These are phyloP conservation scores for Acrossocheilus wenchowensis DNA, from an alignment of 2,797 vertebrate species.

Conservation along the genomic window DNA sequence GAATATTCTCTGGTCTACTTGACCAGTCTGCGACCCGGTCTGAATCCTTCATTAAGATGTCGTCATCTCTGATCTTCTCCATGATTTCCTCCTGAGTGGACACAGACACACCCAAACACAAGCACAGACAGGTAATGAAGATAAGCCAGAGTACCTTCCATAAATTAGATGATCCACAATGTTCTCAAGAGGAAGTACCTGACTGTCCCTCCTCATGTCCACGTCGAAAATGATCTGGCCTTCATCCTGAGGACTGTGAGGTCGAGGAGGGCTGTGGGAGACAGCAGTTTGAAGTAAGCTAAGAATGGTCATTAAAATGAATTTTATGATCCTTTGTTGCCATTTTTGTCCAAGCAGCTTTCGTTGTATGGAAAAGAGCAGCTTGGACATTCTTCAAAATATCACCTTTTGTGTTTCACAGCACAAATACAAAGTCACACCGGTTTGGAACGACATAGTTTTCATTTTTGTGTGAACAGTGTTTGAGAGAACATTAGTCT, in stretches of 20 bases:
- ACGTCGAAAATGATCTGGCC: slow-evolving; percentile 97
- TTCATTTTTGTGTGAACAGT: neutral
- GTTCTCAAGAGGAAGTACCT: slow-evolving; percentile 67
- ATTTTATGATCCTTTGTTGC: neutral
- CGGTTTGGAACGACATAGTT: neutral
- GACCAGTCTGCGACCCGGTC: slow-evolving; percentile 98
- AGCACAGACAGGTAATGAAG: neutral
- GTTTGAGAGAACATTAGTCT: neutral
- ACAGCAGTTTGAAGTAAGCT: neutral
- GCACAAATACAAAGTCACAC: neutral
- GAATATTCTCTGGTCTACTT: slow-evolving; percentile 96
- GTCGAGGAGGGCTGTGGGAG: slow-evolving; percentile 78
- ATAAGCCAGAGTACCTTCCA: slow-evolving; percentile 21
- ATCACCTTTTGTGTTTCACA: neutral
- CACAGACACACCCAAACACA: slow-evolving; percentile 38
- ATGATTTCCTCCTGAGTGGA: slow-evolving; percentile 80
- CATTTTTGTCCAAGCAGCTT: neutral
- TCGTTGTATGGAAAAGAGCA: neutral
- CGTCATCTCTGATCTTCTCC: slow-evolving; percentile 91
- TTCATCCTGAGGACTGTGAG: slow-evolving; percentile 92
- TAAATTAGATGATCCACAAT: slow-evolving; percentile 11
- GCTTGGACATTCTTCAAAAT: neutral
- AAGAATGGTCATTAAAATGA: neutral
- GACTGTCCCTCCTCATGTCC: slow-evolving; percentile 88
- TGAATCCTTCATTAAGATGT: slow-evolving; percentile 91